Evolutionary conservation across 2,797 vertebrate genomes (phyloP).

Genomic region (Sardinella longiceps): DNA sequence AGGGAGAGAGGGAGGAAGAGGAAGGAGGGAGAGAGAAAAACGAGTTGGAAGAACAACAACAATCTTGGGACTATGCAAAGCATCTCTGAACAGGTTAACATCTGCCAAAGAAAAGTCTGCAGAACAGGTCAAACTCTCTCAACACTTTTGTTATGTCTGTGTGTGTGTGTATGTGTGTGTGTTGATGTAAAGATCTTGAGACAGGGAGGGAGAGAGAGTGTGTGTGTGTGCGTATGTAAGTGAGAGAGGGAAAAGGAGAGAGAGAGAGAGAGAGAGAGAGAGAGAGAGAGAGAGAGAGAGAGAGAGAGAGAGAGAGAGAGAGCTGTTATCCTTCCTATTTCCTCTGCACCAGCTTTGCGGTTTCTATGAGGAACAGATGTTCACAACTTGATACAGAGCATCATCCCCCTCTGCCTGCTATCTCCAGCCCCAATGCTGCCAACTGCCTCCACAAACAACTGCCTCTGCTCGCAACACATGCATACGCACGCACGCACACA

Average conservation of each 20-base stretch:
- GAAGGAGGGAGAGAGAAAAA: not conserved
- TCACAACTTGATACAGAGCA: slow-evolving; percentile 80
- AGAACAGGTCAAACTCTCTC: not conserved
- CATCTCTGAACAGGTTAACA: slow-evolving; percentile 8
- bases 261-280: slow-evolving; percentile 44
- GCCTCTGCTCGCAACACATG: slow-evolving; percentile 31
- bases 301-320: slow-evolving; percentile 33
- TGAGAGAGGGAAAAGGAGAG: slow-evolving; percentile 44
- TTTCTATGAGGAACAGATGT: slow-evolving; percentile 83
- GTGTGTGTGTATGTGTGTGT: not conserved
- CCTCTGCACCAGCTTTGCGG: slow-evolving; percentile 78
- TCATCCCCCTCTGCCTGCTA: slow-evolving; percentile 75
- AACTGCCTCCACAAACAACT: slow-evolving; percentile 70
- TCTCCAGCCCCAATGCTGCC: slow-evolving; percentile 76
- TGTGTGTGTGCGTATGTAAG: no score
- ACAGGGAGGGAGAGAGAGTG: slow-evolving; percentile 35
- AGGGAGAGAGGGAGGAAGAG: slow-evolving; percentile 22
- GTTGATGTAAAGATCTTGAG: not conserved
- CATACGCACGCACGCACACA: slow-evolving; percentile 28
- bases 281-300: slow-evolving; percentile 47
- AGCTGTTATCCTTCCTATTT: slow-evolving; percentile 77
- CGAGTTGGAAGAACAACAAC: not conserved
- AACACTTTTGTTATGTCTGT: slow-evolving; percentile 23
- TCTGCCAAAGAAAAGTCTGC: slow-evolving; percentile 16
- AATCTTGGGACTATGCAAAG: not conserved